Evolutionary conservation across 2,888 invertebrate genomes (phyloP).

Genomic region (Synanthedon formicaeformis): DNA sequence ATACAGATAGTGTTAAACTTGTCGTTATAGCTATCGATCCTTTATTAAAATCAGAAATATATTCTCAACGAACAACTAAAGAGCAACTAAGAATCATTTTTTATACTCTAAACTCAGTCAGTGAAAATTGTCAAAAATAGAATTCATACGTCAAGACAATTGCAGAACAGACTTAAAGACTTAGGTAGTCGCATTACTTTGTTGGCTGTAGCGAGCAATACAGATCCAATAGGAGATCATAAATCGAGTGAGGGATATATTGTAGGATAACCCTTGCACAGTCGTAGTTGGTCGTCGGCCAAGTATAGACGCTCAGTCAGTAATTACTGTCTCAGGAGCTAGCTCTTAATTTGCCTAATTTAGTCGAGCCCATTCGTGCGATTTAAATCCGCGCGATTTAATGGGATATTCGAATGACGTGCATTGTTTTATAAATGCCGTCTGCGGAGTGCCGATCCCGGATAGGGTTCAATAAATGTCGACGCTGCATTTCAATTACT

Average conservation of each 20-base stretch:
- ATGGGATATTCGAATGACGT: conserved; percentile 61
- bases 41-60: too few species aligned
- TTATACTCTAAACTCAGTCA: too few species aligned
- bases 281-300: conserved; percentile 46
- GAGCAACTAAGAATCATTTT: too few species aligned
- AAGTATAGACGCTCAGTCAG: conserved; percentile 50
- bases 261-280: conserved; percentile 14
- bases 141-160: too few species aligned
- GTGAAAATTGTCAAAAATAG: too few species aligned
- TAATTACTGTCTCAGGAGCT: conserved; percentile 62
- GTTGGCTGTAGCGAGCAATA: too few species aligned
- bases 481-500: conserved; percentile 4
- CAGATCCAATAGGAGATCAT: conserved; percentile 19
- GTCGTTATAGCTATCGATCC: too few species aligned
- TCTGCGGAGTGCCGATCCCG: not conserved
- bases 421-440: conserved; percentile 41
- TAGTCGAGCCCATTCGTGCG: conserved; percentile 44
- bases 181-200: too few species aligned
- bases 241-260: conserved; percentile 21
- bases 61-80: too few species aligned
- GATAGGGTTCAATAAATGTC: conserved; percentile 7
- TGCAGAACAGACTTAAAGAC: too few species aligned
- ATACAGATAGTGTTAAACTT: too few species aligned
- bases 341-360: conserved; percentile 68
- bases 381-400: conserved; percentile 58